Conservation (phyloP, 2,888 invertebrate genomes). For the Bombyx huttoni region DNA sequence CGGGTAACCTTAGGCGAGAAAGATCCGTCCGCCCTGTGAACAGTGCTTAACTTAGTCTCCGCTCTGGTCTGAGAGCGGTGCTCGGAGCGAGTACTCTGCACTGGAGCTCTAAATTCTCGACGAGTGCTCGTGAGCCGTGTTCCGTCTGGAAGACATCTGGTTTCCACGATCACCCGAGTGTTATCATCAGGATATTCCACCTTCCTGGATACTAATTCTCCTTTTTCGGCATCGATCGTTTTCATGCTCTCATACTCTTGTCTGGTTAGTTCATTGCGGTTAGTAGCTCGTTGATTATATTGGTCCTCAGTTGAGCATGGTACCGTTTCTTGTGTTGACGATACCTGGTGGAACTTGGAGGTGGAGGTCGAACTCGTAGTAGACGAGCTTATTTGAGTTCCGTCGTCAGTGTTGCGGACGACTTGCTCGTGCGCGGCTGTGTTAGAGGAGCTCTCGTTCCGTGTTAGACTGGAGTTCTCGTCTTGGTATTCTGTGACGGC, state of each 20-base stretch:
- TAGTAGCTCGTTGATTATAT: slow-evolving; percentile 33
- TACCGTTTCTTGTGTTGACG: slow-evolving; percentile 42
- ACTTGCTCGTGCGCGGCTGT: slow-evolving; percentile 52
- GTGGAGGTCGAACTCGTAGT: slow-evolving; percentile 47
- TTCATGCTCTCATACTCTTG: slow-evolving; percentile 16
- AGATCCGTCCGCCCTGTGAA: slow-evolving; percentile 27
- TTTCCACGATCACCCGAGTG: slow-evolving; percentile 77
- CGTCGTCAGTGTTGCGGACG: slow-evolving; percentile 50
- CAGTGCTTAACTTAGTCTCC: slow-evolving; percentile 38
- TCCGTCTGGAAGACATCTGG: slow-evolving; percentile 77
- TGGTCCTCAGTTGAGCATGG: slow-evolving; percentile 34
- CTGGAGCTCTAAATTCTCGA: slow-evolving; percentile 72
- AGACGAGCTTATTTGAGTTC: slow-evolving; percentile 37
- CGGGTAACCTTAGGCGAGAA: slow-evolving; percentile 29
- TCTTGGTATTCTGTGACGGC: slow-evolving; percentile 59
- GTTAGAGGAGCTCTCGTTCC: slow-evolving; percentile 43
- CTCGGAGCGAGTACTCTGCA: slow-evolving; percentile 42
- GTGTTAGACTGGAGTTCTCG: slow-evolving; percentile 49
- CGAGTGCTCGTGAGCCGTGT: slow-evolving; percentile 78
- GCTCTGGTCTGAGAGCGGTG: slow-evolving; percentile 33
- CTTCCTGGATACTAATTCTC: slow-evolving; percentile 69
- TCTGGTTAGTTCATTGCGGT: slow-evolving; percentile 29
- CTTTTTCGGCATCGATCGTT: slow-evolving; percentile 21
- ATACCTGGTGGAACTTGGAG: slow-evolving; percentile 45
- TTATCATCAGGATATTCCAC: slow-evolving; percentile 76